Evolutionary conservation across 2,797 vertebrate genomes (phyloP).

Genomic region (Pangasius mekongensis): DNA sequence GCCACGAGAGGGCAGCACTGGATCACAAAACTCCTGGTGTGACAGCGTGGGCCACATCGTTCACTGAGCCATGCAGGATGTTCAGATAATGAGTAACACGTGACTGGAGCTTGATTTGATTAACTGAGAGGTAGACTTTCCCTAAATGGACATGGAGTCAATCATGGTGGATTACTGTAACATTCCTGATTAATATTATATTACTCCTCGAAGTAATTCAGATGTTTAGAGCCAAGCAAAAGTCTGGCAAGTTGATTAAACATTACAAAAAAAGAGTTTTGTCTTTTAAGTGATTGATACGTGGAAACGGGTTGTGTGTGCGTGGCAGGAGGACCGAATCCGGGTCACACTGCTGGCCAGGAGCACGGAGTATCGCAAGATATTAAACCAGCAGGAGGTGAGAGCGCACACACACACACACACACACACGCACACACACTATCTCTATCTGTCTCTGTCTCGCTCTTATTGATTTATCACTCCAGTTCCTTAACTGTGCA

Average conservation of each 20-base stretch:
- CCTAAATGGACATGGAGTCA: background rate
- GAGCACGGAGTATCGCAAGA: slow-evolving; percentile 92
- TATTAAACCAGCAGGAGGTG: slow-evolving; percentile 94
- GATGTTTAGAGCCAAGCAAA: background rate
- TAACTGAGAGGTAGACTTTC: background rate
- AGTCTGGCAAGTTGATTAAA: background rate
- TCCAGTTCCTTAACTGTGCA: slow-evolving; percentile 65
- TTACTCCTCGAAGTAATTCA: background rate
- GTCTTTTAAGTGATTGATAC: background rate
- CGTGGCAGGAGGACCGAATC: slow-evolving; percentile 86
- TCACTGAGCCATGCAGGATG: background rate
- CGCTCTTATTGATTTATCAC: slow-evolving; percentile 71
- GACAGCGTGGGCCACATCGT: background rate
- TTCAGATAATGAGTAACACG: background rate
- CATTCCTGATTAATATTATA: background rate
- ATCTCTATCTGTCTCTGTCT: slow-evolving; percentile 41
- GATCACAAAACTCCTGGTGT: slow-evolving; percentile 29
- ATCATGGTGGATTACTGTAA: background rate
- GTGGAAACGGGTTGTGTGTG: slow-evolving; percentile 48
- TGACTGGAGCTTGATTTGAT: background rate
- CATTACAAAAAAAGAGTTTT: too few relatives aligned
- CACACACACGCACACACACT: slow-evolving; percentile 23
- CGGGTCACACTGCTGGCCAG: slow-evolving; percentile 92
- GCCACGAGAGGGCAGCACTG: slow-evolving; percentile 56
- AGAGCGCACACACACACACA: slow-evolving; percentile 52